phyloP scores from a whole-genome alignment of 2,888 invertebrate genomes.

The Hedychridium roseum region DNA sequence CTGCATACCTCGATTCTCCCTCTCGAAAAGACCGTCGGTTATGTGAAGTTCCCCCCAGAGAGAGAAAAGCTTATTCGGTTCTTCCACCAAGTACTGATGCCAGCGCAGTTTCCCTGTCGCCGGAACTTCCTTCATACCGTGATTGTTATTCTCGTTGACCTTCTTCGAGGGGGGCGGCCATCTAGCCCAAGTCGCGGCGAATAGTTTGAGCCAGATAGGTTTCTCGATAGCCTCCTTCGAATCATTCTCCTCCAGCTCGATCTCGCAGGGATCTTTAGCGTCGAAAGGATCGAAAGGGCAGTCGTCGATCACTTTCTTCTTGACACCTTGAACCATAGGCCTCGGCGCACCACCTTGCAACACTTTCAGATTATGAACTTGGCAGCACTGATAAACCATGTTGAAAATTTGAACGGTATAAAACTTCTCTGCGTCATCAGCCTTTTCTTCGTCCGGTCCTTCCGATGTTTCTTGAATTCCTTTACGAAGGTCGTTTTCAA shows the following conservation, averaged over 20 bases:
- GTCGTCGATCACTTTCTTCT: slow-evolving; percentile 33
- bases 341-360: slow-evolving; percentile 29
- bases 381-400: slow-evolving; percentile 44
- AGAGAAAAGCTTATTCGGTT: slow-evolving; percentile 73
- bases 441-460: neutral
- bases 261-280: slow-evolving; percentile 19
- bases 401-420: slow-evolving; percentile 47
- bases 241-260: slow-evolving; percentile 26
- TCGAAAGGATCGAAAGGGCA: slow-evolving; percentile 37
- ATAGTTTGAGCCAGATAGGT: slow-evolving; percentile 40
- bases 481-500: too few species aligned
- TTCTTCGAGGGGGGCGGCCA: slow-evolving; percentile 16
- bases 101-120: slow-evolving; percentile 58
- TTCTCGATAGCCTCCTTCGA: slow-evolving; percentile 36
- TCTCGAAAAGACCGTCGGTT: slow-evolving; percentile 67
- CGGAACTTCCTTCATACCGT: slow-evolving; percentile 2
- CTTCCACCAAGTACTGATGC: slow-evolving; percentile 76
- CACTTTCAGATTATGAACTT: slow-evolving; percentile 49
- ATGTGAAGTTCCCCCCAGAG: slow-evolving; percentile 75
- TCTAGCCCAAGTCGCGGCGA: slow-evolving; percentile 43
- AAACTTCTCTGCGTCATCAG: slow-evolving; percentile 2
- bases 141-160: slow-evolving; percentile 5
- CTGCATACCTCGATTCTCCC: slow-evolving; percentile 70
- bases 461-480: neutral
- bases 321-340: slow-evolving; percentile 19